Conservation (phyloP, 2,888 invertebrate species). For the Lycia hirtaria region DNA sequence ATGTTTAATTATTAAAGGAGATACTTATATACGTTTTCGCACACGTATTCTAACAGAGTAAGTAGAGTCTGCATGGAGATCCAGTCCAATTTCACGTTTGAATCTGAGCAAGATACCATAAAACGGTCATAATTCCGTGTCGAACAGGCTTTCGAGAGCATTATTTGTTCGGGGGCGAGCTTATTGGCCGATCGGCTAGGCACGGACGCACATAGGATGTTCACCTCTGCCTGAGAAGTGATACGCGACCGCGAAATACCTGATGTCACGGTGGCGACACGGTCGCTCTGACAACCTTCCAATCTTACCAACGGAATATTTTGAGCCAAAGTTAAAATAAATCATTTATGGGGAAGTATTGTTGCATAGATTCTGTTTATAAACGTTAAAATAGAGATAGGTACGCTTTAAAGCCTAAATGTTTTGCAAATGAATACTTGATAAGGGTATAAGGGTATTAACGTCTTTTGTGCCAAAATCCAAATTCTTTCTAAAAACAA, state of each 20-base stretch:
- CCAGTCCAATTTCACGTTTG: conserved; percentile 26
- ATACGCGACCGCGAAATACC: conserved; percentile 50
- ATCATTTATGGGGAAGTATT: too few relatives aligned
- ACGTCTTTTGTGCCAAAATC: too few relatives aligned
- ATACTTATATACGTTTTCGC: conserved; percentile 1
- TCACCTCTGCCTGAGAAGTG: conserved; percentile 59
- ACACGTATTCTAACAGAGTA: neutral
- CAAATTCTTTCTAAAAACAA: too few relatives aligned
- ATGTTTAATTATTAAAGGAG: neutral
- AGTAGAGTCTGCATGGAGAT: neutral
- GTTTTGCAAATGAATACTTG: too few relatives aligned
- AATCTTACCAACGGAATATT: neutral
- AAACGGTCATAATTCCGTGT: conserved; percentile 53
- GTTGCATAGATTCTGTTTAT: too few relatives aligned
- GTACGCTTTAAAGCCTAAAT: too few relatives aligned
- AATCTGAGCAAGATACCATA: conserved; percentile 47
- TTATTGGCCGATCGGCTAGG: conserved; percentile 63
- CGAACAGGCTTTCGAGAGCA: conserved; percentile 64
- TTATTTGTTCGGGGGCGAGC: conserved; percentile 58
- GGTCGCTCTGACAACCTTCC: conserved; percentile 21
- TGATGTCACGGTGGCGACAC: conserved; percentile 71
- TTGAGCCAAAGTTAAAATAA: too few relatives aligned
- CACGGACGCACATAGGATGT: conserved; percentile 70
- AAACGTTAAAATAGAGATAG: too few relatives aligned
- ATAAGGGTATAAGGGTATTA: too few relatives aligned